A percentile compares a stretch with the other conserved stretches of the same genome.
These are phyloP conservation scores for Pterophyllum scalare DNA, from an alignment of 2,113 vertebrate species.

Conservation along the genomic window DNA sequence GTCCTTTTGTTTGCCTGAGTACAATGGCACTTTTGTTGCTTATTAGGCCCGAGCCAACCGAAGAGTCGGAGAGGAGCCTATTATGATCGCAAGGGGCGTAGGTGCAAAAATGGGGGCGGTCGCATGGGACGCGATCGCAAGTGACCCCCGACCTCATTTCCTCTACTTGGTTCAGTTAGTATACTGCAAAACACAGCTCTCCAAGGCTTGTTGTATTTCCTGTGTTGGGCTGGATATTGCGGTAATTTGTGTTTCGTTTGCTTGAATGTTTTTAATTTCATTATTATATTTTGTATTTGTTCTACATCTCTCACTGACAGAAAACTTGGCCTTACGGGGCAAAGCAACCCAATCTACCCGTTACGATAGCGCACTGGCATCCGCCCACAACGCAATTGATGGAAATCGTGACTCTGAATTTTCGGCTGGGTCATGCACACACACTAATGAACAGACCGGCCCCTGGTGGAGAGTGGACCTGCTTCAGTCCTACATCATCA, in stretches of 20 bases:
- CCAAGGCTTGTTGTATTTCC: too few relatives aligned
- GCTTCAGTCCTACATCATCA: slow-evolving; percentile 44
- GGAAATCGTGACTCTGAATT: slow-evolving; percentile 2
- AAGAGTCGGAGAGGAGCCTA: too few relatives aligned
- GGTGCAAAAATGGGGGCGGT: too few relatives aligned
- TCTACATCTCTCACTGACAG: slow-evolving; percentile 6
- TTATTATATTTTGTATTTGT: background rate
- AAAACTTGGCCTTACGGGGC: slow-evolving; percentile 51
- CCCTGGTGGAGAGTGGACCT: slow-evolving; percentile 67
- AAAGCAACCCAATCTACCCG: slow-evolving; percentile 30
- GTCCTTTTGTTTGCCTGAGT: background rate
- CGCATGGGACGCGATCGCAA: too few relatives aligned
- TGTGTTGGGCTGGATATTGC: background rate
- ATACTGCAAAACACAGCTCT: rapidly evolving
- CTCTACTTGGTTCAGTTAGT: too few relatives aligned
- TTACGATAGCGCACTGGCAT: rapidly evolving
- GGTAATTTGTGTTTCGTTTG: background rate
- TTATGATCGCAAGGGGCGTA: too few relatives aligned
- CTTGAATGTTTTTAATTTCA: background rate
- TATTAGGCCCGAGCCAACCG: too few relatives aligned
- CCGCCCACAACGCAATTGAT: slow-evolving; percentile 43
- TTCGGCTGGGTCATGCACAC: slow-evolving; percentile 17
- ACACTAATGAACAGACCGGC: background rate
- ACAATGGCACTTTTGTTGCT: background rate
- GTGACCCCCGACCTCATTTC: too few relatives aligned